Base-by-base conservation (phyloP, 2,113 vertebrate species). In the Smithornis capensis region DNA sequence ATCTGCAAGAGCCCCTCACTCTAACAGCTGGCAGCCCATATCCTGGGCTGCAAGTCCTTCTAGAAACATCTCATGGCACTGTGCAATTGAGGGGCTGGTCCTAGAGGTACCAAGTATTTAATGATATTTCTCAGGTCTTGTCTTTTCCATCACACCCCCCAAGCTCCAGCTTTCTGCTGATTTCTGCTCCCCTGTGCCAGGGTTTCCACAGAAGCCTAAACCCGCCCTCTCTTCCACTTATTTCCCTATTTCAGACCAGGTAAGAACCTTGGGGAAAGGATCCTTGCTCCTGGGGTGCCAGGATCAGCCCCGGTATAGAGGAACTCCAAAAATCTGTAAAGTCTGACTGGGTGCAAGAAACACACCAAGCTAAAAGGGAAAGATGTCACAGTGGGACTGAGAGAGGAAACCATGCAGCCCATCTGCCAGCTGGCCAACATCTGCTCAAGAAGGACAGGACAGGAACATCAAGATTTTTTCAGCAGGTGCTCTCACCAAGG, bases 311-410 rank as follows among this genome's bases (percentile, higher is more conserved):
- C 47, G 81, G 52, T 27, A 53, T 4, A 57, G 40, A 84, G 27
- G 12, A 82, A 40, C 10, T 49, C 24, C 19, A 52, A 2, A 6
- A 60, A 71, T 14, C n/a, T 15, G 19, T 44, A 0, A 80, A 74
- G 31, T n/a, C 49, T 69, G 27, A 3, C 49, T 47, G 35, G 23
- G 12, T 35, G 21, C 29, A 64, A 64, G 62, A 42, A 73, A 56
- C 15, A 19, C 25, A 29, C 4, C 0, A 0, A 75, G 63, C 6
- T 42, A 80, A 33, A 83, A 76, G 38, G 10, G 68, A 28, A 67
- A 56, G 19, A 33, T 37, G 3, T 8, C 33, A 38, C 19, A 24
- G 56, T 0, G 2, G 52, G 52, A 67, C 76, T 31, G 3, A 0
- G 27, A 65, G 74, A 77, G 44, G 35, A 53, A 90, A 64, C 15